These are phyloP conservation scores for Calcarius ornatus DNA, from an alignment of 2,113 vertebrate genomes.

Conservation along the genomic window DNA sequence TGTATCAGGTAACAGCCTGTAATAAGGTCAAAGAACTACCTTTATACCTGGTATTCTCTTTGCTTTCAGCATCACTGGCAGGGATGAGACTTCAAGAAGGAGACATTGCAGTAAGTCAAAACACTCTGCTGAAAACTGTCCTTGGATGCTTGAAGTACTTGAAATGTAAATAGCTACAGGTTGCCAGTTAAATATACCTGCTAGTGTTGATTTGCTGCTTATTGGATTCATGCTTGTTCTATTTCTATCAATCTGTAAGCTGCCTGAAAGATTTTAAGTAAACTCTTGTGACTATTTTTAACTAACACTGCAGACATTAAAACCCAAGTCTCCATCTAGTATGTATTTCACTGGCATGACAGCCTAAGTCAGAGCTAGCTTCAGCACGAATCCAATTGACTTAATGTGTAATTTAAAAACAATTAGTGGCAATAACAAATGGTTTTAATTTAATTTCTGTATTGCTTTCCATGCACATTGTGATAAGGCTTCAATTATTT, in stretches of 20 bases:
- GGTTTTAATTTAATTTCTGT: constrained; percentile 69
- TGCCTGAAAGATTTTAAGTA: constrained; percentile 23
- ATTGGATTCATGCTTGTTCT: neutral
- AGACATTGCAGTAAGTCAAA: constrained; percentile 88
- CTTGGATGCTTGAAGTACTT: neutral
- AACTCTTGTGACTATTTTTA: constrained; percentile 27
- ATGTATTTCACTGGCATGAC: neutral
- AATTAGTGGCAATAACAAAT: constrained; percentile 66
- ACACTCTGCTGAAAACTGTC: neutral
- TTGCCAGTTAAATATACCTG: neutral
- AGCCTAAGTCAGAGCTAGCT: constrained; percentile 12
- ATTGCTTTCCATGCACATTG: constrained; percentile 49
- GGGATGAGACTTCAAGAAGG: constrained; percentile 91
- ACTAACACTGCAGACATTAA: neutral
- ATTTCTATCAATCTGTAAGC: constrained; percentile 4
- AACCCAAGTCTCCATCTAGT: neutral
- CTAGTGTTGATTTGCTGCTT: neutral
- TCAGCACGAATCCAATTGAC: constrained; percentile 45
- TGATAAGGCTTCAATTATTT: constrained; percentile 52
- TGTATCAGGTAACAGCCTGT: neutral
- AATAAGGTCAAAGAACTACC: neutral
- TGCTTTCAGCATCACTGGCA: constrained; percentile 87
- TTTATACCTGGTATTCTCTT: neutral
- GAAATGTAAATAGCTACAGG: neutral
- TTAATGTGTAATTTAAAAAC: constrained; percentile 69